A percentile compares a stretch with the other conserved stretches of the same genome.
Evolutionary conservation across 2,888 invertebrate genomes (phyloP).

Genomic region (Drosophila nr. medialis): DNA sequence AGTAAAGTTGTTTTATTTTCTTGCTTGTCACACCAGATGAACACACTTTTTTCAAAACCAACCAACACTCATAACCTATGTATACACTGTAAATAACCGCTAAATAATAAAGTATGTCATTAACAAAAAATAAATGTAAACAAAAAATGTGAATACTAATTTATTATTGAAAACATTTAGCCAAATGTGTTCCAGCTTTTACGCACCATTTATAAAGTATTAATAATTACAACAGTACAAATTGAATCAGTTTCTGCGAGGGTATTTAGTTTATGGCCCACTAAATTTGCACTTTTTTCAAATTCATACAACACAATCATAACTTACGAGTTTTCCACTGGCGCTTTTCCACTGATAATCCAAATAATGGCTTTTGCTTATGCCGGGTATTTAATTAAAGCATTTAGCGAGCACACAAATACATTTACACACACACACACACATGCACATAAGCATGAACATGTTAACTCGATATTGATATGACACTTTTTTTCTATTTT

Average conservation of each 20-base stretch:
- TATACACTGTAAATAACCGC: not conserved
- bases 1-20: not conserved
- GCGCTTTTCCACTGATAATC: slow-evolving; percentile 58
- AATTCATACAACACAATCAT: not conserved
- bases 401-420: slow-evolving; percentile 24
- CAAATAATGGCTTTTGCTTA: slow-evolving; percentile 44
- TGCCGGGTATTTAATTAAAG: slow-evolving; percentile 46
- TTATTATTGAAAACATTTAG: not conserved
- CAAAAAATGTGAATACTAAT: not conserved
- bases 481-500: slow-evolving; percentile 20
- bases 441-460: slow-evolving; percentile 3
- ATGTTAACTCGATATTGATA: slow-evolving; percentile 30
- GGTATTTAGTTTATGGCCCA: not conserved
- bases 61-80: not conserved
- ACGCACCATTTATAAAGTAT: not conserved
- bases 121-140: not conserved
- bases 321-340: slow-evolving; percentile 28
- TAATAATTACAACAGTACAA: not conserved
- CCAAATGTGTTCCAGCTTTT: not conserved
- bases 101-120: not conserved
- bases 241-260: not conserved
- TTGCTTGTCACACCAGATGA: not conserved
- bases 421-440: not conserved
- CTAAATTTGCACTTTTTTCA: not conserved
- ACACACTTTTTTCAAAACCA: not conserved